These are phyloP conservation scores for Stenotaenia linearis DNA, from an alignment of 2,888 invertebrate genomes.

Conservation along the genomic window DNA sequence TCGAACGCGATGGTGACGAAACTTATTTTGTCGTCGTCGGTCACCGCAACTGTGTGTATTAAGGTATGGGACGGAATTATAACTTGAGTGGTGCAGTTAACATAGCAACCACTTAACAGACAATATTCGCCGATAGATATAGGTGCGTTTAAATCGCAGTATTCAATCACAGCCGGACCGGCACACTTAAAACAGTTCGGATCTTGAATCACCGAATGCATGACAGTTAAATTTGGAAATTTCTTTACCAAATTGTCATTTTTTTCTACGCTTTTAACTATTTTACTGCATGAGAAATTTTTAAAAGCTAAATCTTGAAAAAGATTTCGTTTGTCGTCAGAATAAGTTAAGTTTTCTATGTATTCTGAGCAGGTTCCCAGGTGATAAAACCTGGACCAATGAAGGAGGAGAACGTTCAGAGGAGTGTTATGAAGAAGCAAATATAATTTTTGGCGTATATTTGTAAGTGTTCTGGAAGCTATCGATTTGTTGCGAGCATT, in stretches of 20 bases:
- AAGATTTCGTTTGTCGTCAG: background rate
- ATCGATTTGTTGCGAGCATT: slow-evolving; percentile 43
- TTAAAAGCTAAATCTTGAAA: slow-evolving; percentile 21
- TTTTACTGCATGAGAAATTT: slow-evolving; percentile 11
- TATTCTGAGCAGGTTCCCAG: slow-evolving; percentile 48
- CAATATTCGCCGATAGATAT: slow-evolving; percentile 42
- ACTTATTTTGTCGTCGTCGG: slow-evolving; percentile 1
- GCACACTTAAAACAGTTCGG: slow-evolving; percentile 39
- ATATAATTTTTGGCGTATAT: slow-evolving; percentile 43
- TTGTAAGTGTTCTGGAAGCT: slow-evolving; percentile 41
- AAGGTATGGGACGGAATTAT: slow-evolving; percentile 38
- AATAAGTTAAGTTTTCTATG: slow-evolving; percentile 37
- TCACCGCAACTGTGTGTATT: slow-evolving; percentile 39
- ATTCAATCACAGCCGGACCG: slow-evolving; percentile 45
- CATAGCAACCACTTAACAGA: slow-evolving; percentile 46
- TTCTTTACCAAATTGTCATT: background rate
- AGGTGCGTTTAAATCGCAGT: slow-evolving; percentile 45
- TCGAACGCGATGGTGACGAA: slow-evolving; percentile 40
- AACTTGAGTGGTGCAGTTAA: slow-evolving; percentile 1
- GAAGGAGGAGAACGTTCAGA: slow-evolving; percentile 45
- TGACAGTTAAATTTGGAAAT: slow-evolving; percentile 39
- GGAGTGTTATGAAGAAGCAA: slow-evolving; percentile 42
- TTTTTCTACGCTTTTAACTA: background rate
- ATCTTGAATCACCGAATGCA: slow-evolving; percentile 43
- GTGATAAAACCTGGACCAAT: slow-evolving; percentile 49